Percentiles rank a stretch among this genome's conserved stretches.
phyloP scores from a whole-genome alignment of 1,140 invertebrate species.

The Bombus pyrosoma region DNA sequence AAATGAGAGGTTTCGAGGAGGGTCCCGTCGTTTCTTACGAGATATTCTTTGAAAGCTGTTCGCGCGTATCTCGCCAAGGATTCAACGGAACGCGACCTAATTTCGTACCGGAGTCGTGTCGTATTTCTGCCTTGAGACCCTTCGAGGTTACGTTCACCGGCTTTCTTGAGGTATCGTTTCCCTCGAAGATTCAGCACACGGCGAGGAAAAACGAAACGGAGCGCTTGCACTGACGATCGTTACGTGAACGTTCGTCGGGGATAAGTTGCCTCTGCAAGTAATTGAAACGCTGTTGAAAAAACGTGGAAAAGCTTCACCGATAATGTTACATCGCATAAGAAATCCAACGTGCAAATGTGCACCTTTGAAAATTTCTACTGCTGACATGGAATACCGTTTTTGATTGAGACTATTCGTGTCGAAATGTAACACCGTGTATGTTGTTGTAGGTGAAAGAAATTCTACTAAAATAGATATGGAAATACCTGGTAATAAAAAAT shows the following conservation, averaged over 20 bases:
- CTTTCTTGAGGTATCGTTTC: slow-evolving; percentile 22
- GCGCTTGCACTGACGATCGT: background rate
- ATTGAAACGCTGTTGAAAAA: slow-evolving; percentile 14
- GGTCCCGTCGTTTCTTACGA: background rate
- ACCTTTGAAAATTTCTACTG: background rate
- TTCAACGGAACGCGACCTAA: slow-evolving; percentile 25
- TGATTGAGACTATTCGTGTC: no score
- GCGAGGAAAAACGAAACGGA: background rate
- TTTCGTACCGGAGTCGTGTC: slow-evolving; percentile 2
- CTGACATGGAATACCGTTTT: no score
- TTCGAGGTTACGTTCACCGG: slow-evolving; percentile 28
- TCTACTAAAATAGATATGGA: no score
- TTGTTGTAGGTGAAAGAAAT: no score
- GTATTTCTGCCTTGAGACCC: slow-evolving; percentile 29
- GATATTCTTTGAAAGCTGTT: background rate
- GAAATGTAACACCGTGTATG: no score
- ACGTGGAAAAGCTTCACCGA: background rate
- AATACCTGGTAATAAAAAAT: no score
- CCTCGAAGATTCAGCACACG: background rate
- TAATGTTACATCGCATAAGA: background rate
- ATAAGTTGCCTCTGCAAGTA: slow-evolving; percentile 24
- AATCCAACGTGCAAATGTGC: background rate
- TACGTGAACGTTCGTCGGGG: background rate
- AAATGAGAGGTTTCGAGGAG: background rate
- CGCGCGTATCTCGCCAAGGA: background rate